Evolutionary conservation across 1,140 invertebrate genomes (phyloP).

Genomic region (Bombus superbus): DNA sequence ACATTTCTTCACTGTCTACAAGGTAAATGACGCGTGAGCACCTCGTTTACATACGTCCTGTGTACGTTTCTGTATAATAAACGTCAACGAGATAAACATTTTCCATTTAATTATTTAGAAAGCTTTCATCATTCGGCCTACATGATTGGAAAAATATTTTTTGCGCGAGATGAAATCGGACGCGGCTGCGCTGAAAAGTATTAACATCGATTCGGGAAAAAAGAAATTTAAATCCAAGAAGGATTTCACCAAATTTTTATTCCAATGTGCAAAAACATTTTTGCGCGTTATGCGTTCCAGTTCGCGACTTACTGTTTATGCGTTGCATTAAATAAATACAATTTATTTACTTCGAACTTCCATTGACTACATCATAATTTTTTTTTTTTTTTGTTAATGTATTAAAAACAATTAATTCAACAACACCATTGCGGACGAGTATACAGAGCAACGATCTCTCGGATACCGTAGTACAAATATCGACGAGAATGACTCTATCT

Average conservation of each 20-base stretch:
- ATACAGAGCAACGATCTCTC: too few relatives aligned
- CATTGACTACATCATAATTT: too few relatives aligned
- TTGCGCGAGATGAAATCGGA: not conserved
- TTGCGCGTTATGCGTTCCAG: not conserved
- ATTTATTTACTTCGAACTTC: too few relatives aligned
- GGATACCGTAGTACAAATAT: too few relatives aligned
- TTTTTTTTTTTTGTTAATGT: too few relatives aligned
- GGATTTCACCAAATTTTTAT: not conserved
- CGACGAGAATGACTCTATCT: not conserved
- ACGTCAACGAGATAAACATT: not conserved
- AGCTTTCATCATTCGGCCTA: not conserved
- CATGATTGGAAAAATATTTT: not conserved
- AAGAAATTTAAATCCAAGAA: too few relatives aligned
- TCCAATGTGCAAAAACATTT: not conserved
- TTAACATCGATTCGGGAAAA: not conserved
- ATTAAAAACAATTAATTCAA: too few relatives aligned
- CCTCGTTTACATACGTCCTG: not conserved
- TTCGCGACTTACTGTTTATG: not conserved
- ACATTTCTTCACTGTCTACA: not conserved
- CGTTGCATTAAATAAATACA: too few relatives aligned
- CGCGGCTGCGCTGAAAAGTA: not conserved
- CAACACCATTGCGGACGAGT: accelerated
- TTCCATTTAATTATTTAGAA: slow-evolving; percentile 15
- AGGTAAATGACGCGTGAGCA: not conserved
- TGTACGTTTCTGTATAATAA: not conserved